These are phyloP conservation scores for Salminus brasiliensis DNA, from an alignment of 2,113 vertebrate genomes.

Conservation along the genomic window DNA sequence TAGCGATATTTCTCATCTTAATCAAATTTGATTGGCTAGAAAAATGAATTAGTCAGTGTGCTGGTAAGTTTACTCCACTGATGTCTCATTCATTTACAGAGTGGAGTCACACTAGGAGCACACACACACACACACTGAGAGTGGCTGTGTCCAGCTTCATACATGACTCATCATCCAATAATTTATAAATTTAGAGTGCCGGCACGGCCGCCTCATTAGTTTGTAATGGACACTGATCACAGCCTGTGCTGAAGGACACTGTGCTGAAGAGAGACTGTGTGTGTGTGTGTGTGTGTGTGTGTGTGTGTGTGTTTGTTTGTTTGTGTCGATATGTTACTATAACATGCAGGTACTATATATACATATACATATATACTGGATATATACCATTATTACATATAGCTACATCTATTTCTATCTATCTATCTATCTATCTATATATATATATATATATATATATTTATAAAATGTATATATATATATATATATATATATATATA, in stretches of 20 bases:
- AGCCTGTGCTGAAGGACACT: neutral
- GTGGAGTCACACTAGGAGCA: neutral
- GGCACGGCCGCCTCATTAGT: neutral
- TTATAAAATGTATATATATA: too few relatives aligned
- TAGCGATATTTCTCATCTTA: neutral
- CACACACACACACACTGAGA: neutral
- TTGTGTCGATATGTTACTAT: too few relatives aligned
- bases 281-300: neutral
- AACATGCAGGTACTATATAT: too few relatives aligned
- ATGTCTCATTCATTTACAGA: slow-evolving; percentile 15
- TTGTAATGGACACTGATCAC: neutral
- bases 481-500: too few relatives aligned
- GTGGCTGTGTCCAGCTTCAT: neutral
- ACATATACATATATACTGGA: too few relatives aligned
- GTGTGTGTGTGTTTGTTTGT: neutral
- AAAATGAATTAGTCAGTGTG: neutral
- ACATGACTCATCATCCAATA: slow-evolving; percentile 4
- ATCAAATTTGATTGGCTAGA: neutral
- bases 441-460: too few relatives aligned
- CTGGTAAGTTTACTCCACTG: neutral
- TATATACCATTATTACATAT: too few relatives aligned
- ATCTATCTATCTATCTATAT: too few relatives aligned
- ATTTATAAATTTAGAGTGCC: neutral
- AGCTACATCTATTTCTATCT: too few relatives aligned
- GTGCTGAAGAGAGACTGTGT: neutral